Evolutionary conservation across 2,113 vertebrate genomes (phyloP), one percentile per base, ranked within the genome.

Genomic region (Coryphaenoides rupestris): DNA sequence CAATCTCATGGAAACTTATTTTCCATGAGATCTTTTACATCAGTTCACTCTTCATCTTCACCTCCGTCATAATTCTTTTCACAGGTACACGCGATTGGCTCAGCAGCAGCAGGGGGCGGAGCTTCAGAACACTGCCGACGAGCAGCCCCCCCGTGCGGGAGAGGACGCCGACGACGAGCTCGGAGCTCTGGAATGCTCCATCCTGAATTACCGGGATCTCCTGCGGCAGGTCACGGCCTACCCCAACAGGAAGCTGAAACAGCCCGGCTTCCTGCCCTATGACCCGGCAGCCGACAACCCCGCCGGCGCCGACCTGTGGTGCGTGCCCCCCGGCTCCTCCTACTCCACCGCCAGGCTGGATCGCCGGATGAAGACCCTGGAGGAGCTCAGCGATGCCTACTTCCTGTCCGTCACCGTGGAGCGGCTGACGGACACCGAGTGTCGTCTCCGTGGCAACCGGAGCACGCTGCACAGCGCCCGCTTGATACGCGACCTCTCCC

Each of bases 151-250:
- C 2, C 91, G 92, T 12, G 33, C 13, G 1, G 33, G 33, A 7
- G 33, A 40, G 33, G 13, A 7, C 2, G 33, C 9, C 33, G 33
- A 33, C 28, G 28, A 13, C 0, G 94, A 98, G 63, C 81, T 98
- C 33, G 93, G 93, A 47, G 93, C 90, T 0, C 91, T 98, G 21
- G 94, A 97, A 66, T 93, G 87, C 26, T 93, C 90, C 0, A 96
- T 98, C 67, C 90, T 88, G 0, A 95, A 92, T 52, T 94, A 98
- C 74, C 92, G 92, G 63, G 94, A 96, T 28, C 87, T 99, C 60
- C 82, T 98, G 52, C 95, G 90, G 52, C 96, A 98, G 80, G 94
- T 99, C 65, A 88, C 91, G 5, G 95, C 92, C 0, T 98, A 97
- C 75, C 95, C 94, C 12, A 93, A 94, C 68, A 92, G 93, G 77